Conservation (phyloP, 2,888 invertebrate species). For the Scaptomyza polygonia region DNA sequence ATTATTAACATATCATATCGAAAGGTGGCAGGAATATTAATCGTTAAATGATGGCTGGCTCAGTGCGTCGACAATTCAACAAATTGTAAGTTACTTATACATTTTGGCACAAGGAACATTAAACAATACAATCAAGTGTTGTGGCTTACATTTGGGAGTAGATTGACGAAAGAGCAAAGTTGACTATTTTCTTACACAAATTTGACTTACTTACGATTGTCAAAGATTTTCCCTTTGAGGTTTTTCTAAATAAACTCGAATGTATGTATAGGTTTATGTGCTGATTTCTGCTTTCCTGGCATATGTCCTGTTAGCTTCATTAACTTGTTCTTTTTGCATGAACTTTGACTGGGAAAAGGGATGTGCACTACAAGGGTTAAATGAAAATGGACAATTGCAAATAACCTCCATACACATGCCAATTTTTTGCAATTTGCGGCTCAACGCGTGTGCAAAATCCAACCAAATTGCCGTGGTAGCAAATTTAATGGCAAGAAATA, state of each 20-base stretch:
- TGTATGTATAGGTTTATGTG: too few relatives aligned
- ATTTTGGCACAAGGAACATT: background rate
- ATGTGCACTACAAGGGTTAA: background rate
- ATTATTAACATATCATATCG: slow-evolving; percentile 30
- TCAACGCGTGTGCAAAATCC: slow-evolving; percentile 57
- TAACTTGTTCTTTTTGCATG: slow-evolving; percentile 62
- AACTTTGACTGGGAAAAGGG: slow-evolving; percentile 10
- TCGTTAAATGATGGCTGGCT: background rate
- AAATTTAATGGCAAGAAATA: slow-evolving; percentile 39
- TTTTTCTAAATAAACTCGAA: too few relatives aligned
- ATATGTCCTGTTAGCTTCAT: slow-evolving; percentile 68
- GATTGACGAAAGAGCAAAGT: slow-evolving; percentile 20
- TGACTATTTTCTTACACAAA: slow-evolving; percentile 2
- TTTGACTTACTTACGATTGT: slow-evolving; percentile 23
- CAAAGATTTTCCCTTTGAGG: slow-evolving; percentile 34
- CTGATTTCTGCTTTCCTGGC: too few relatives aligned
- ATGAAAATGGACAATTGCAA: slow-evolving; percentile 24
- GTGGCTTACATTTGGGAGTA: slow-evolving; percentile 28
- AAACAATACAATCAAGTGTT: background rate
- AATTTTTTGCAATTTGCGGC: slow-evolving; percentile 48
- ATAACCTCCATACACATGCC: slow-evolving; percentile 39
- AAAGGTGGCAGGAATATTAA: background rate
- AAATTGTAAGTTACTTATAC: slow-evolving; percentile 16
- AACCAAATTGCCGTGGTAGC: slow-evolving; percentile 67
- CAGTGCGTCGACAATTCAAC: slow-evolving; percentile 10